phyloP scores from a whole-genome alignment of 2,113 vertebrate species.

The Corvus cornix region DNA sequence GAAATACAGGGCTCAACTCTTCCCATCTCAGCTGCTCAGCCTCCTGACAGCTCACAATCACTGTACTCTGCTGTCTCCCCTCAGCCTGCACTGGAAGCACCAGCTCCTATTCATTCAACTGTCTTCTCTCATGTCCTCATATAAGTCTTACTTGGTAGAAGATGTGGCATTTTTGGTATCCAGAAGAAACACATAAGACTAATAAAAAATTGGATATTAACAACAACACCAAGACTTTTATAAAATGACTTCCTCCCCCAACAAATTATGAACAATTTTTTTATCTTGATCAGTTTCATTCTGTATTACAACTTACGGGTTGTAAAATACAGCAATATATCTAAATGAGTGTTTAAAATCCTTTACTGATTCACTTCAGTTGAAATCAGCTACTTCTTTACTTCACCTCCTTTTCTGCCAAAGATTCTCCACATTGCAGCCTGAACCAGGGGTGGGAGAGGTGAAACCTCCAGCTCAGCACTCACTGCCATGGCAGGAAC shows the following conservation, averaged over 20 bases:
- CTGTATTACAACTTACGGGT: not conserved
- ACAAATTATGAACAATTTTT: not conserved
- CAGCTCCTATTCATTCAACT: not conserved
- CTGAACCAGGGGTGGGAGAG: not conserved
- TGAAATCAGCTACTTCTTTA: not conserved
- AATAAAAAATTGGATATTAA: not conserved
- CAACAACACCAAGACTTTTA: not conserved
- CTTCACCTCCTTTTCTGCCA: not conserved
- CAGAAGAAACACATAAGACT: not conserved
- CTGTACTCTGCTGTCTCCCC: not conserved
- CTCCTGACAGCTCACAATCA: not conserved
- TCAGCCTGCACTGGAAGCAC: not conserved
- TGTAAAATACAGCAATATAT: not conserved
- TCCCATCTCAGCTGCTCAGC: not conserved
- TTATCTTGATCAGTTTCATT: not conserved
- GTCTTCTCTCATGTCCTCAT: not conserved
- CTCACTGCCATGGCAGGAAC: not conserved
- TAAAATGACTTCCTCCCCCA: not conserved
- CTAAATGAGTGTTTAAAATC: not conserved
- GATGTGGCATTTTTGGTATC: not conserved
- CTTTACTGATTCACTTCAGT: not conserved
- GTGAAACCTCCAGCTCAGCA: not conserved
- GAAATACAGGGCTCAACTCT: not conserved
- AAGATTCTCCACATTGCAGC: not conserved
- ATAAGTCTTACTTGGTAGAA: not conserved